phyloP scores from a whole-genome alignment of 2,888 invertebrate genomes.

The Rugalucina vietnamica region DNA sequence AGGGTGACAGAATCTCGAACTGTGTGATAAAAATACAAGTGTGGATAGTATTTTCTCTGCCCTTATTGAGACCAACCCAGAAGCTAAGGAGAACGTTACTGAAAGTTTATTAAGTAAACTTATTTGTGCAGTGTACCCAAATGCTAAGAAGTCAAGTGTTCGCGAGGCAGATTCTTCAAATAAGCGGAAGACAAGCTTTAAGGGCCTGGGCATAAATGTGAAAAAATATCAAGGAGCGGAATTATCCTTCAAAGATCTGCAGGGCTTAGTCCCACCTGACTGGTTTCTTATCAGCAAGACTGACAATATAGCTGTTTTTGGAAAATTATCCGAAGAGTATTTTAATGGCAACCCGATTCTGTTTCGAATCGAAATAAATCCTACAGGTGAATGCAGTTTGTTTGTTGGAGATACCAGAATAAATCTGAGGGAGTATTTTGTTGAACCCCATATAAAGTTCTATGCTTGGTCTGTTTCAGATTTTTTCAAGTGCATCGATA shows the following conservation, averaged over 20 bases:
- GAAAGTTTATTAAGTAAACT: neutral
- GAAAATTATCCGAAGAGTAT: neutral
- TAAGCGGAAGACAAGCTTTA: neutral
- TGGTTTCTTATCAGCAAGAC: neutral
- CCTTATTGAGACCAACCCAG: neutral
- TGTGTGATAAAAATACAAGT: neutral
- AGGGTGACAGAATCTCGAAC: neutral
- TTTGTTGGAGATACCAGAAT: neutral
- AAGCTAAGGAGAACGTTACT: neutral
- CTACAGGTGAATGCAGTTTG: neutral
- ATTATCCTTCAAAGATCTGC: neutral
- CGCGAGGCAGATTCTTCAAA: neutral
- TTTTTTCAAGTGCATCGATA: neutral
- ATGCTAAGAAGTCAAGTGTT: neutral
- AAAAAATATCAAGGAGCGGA: neutral
- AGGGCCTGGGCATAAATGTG: neutral
- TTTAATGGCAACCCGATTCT: neutral
- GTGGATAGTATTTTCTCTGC: neutral
- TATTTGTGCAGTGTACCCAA: neutral
- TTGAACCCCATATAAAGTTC: neutral
- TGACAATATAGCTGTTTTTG: neutral
- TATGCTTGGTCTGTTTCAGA: neutral
- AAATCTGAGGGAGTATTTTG: neutral
- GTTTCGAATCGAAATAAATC: neutral
- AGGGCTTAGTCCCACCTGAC: neutral